Percentiles rank a stretch among this genome's conserved stretches.
These are phyloP conservation scores for Eurytoma adleriae DNA, from an alignment of 2,888 invertebrate genomes.

Conservation along the genomic window DNA sequence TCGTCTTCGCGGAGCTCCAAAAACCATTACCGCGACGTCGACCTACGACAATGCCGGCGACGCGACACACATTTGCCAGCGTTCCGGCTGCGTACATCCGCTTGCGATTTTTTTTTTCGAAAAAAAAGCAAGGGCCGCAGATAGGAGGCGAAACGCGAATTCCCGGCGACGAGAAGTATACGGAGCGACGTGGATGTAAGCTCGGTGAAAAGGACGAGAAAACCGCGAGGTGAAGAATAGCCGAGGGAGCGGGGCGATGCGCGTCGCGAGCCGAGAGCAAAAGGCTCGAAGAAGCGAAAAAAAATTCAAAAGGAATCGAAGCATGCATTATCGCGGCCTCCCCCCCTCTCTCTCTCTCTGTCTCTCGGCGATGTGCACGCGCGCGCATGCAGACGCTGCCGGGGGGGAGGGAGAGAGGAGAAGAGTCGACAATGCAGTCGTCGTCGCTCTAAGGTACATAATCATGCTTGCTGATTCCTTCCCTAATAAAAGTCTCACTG, in stretches of 20 bases:
- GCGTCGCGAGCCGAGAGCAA: conserved; percentile 19
- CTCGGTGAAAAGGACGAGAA: conserved; percentile 20
- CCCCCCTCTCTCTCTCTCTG: background rate
- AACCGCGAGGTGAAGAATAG: conserved; percentile 41
- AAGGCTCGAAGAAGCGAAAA: conserved; percentile 55
- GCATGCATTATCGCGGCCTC: conserved; percentile 49
- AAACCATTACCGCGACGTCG: conserved; percentile 29
- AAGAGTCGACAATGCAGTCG: conserved; percentile 59
- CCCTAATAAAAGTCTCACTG: conserved; percentile 73
- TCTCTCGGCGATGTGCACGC: background rate
- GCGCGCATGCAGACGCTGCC: conserved; percentile 33
- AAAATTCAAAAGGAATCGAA: conserved; percentile 53
- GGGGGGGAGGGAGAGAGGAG: conserved; percentile 47
- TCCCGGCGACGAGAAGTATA: conserved; percentile 22
- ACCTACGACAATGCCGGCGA: conserved; percentile 6
- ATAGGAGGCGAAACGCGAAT: background rate
- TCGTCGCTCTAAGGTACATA: conserved; percentile 74
- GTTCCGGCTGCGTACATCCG: background rate
- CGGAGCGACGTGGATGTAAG: conserved; percentile 34
- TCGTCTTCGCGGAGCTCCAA: conserved; percentile 44
- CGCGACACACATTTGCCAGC: conserved; percentile 19
- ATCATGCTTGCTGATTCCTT: conserved; percentile 76
- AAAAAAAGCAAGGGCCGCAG: background rate
- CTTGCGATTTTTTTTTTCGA: background rate
- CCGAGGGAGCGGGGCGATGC: background rate